Evolutionary conservation across 2,797 vertebrate species (phyloP).

Genomic region (Zalophus californianus): DNA sequence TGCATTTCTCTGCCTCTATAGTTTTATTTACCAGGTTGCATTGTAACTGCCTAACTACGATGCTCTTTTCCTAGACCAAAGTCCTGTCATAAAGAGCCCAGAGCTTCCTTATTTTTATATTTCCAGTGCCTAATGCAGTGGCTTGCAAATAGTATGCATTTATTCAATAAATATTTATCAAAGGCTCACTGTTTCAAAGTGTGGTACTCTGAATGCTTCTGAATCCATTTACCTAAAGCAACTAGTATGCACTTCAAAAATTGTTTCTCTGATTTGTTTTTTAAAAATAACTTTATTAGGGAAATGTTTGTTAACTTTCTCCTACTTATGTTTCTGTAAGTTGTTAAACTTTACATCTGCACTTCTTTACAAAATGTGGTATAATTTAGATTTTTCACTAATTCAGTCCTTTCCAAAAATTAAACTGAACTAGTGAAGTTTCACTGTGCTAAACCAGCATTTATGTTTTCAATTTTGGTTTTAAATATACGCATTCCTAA

Average conservation of each 20-base stretch:
- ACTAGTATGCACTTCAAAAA: constrained; percentile 40
- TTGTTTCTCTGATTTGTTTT: constrained; percentile 47
- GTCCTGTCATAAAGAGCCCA: background rate
- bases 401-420: constrained; percentile 32
- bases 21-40: background rate
- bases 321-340: constrained; percentile 34
- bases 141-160: background rate
- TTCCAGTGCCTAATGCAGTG: background rate
- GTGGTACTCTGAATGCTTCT: background rate
- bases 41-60: background rate
- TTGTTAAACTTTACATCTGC: constrained; percentile 40
- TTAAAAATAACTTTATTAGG: constrained; percentile 38
- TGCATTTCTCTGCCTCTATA: background rate
- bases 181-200: constrained; percentile 31
- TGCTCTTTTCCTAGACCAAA: background rate
- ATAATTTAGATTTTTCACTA: constrained; percentile 62
- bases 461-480: constrained; percentile 38
- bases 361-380: constrained; percentile 34
- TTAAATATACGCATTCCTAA: constrained; percentile 1
- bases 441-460: background rate
- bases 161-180: constrained; percentile 61
- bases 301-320: constrained; percentile 48
- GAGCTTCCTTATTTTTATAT: constrained; percentile 1
- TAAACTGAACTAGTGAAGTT: background rate
- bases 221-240: constrained; percentile 55